phyloP scores from a whole-genome alignment of 1,140 invertebrate species.

The Neodiprion pinetum region DNA sequence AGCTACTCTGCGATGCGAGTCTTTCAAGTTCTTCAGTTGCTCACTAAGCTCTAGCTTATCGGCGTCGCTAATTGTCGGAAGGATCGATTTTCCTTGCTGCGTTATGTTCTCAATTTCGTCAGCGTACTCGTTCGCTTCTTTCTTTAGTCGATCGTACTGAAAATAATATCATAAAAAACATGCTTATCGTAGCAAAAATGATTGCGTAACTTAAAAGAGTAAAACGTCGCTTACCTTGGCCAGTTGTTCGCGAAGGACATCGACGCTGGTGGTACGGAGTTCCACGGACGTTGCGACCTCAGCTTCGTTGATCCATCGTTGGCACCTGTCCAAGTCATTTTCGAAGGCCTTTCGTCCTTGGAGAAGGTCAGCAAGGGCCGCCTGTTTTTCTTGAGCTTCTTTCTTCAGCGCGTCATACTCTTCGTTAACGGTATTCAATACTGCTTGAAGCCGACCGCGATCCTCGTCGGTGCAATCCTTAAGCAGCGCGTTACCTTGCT shows the following conservation, averaged over 20 bases:
- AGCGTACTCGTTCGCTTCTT: constrained; percentile 75
- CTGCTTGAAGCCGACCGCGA: constrained; percentile 67
- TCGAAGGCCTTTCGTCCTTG: constrained; percentile 82
- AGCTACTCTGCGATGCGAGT: constrained; percentile 77
- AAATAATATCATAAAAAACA: constrained; percentile 32
- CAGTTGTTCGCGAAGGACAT: constrained; percentile 84
- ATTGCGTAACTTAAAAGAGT: too few species aligned
- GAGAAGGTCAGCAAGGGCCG: constrained; percentile 74
- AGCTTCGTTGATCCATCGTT: constrained; percentile 86
- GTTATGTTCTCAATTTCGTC: constrained; percentile 76
- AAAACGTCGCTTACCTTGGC: constrained; percentile 64
- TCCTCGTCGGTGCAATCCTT: constrained; percentile 83
- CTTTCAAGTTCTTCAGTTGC: constrained; percentile 77
- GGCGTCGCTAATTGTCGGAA: constrained; percentile 82
- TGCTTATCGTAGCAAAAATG: constrained; percentile 16
- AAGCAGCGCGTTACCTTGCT: constrained; percentile 76
- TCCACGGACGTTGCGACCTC: constrained; percentile 85
- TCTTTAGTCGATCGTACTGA: constrained; percentile 77
- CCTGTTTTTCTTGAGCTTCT: constrained; percentile 76
- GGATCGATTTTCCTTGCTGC: constrained; percentile 80
- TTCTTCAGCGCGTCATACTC: constrained; percentile 75
- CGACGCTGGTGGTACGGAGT: constrained; percentile 76
- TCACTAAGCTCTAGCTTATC: constrained; percentile 83
- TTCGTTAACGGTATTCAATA: constrained; percentile 72
- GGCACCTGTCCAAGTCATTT: constrained; percentile 78